phyloP scores from a whole-genome alignment of 1,140 invertebrate species.

The Drosophila arizonae region DNA sequence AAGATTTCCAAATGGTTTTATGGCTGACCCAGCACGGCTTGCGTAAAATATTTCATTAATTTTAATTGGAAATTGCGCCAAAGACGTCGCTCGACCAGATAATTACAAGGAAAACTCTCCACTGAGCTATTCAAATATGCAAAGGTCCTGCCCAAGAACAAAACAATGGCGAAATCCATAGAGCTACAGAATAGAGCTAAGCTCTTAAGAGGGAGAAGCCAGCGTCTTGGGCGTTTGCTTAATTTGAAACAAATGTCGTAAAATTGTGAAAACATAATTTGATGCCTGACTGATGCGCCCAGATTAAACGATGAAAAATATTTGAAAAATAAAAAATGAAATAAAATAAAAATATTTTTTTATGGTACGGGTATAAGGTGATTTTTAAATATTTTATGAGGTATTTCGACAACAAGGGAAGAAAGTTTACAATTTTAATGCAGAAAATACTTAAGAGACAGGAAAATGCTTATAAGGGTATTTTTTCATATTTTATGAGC shows the following conservation, averaged over 20 bases:
- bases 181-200: neutral
- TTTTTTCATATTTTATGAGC: too few relatives aligned
- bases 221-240: slow-evolving; percentile 59
- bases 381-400: slow-evolving; percentile 45
- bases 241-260: slow-evolving; percentile 80
- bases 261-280: slow-evolving; percentile 73
- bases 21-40: slow-evolving; percentile 57
- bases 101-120: slow-evolving; percentile 61
- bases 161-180: slow-evolving; percentile 38
- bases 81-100: slow-evolving; percentile 71
- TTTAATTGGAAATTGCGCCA: slow-evolving; percentile 77
- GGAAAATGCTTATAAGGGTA: neutral
- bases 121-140: slow-evolving; percentile 62
- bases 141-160: slow-evolving; percentile 36
- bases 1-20: slow-evolving; percentile 77
- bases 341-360: slow-evolving; percentile 18
- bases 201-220: neutral
- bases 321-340: slow-evolving; percentile 2
- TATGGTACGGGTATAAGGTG: slow-evolving; percentile 5
- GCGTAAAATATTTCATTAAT: slow-evolving; percentile 76
- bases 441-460: neutral
- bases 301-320: slow-evolving; percentile 42
- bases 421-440: neutral
- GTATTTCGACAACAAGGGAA: slow-evolving; percentile 12
- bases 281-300: slow-evolving; percentile 67